A percentile compares a stretch with the other conserved stretches of the same genome.
Evolutionary conservation across 2,113 vertebrate species (phyloP).

Genomic region (Pavo muticus): DNA sequence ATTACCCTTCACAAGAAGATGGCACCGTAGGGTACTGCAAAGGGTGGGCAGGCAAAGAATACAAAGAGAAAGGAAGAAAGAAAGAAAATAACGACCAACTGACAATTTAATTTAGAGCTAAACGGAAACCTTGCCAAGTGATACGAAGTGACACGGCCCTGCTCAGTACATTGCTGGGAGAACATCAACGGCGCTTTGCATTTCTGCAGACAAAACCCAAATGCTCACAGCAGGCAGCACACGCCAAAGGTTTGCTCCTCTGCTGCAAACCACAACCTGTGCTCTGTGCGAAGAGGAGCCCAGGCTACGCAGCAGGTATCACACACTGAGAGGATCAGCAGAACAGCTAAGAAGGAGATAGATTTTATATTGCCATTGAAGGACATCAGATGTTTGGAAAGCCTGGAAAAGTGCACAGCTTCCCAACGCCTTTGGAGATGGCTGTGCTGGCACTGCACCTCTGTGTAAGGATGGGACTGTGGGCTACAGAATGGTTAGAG

Average conservation of each 20-base stretch:
- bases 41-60: neutral
- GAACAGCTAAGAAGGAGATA: neutral
- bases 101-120: constrained; percentile 19
- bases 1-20: neutral
- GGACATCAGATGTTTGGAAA: neutral
- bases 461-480: fast-evolving
- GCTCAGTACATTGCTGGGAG: neutral
- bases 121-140: neutral
- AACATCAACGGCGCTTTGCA: neutral
- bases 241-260: neutral
- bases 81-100: neutral
- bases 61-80: neutral
- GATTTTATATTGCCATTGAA: neutral
- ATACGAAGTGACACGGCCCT: neutral
- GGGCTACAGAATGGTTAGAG: neutral
- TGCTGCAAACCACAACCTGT: neutral
- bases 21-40: neutral
- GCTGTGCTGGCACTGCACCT: fast-evolving
- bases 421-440: fast-evolving
- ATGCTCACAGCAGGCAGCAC: neutral
- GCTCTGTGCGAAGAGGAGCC: neutral
- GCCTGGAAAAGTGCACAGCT: neutral
- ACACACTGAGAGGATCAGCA: neutral
- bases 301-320: neutral
- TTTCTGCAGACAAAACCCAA: neutral